phyloP scores from a whole-genome alignment of 2,797 vertebrate species.

The Synaphobranchus kaupii region DNA sequence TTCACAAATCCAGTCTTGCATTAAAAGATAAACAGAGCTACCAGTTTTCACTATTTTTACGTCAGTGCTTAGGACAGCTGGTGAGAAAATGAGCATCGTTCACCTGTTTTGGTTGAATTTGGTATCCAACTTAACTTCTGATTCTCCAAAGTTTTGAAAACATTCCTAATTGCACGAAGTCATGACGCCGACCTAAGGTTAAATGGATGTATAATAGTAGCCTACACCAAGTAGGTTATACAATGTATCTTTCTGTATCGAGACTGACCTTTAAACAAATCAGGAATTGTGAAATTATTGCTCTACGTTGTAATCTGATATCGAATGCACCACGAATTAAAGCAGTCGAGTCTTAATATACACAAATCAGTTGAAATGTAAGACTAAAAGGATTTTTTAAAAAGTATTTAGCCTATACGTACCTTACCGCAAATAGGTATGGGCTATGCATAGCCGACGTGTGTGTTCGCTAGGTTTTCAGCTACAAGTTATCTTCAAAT shows the following conservation, averaged over 20 bases:
- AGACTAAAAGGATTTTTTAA: not conserved
- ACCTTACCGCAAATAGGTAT: too few relatives aligned
- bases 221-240: not conserved
- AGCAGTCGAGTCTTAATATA: not conserved
- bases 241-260: not conserved
- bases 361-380: not conserved
- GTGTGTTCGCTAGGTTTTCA: not conserved
- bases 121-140: not conserved
- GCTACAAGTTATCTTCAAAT: not conserved
- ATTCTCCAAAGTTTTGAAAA: not conserved
- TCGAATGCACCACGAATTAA: not conserved
- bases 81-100: conserved; percentile 5
- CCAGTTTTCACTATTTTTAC: not conserved
- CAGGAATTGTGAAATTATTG: not conserved
- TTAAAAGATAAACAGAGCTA: not conserved
- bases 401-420: not conserved
- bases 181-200: not conserved
- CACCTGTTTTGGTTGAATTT: not conserved
- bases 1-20: not conserved
- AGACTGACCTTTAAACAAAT: not conserved
- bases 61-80: conserved; percentile 32
- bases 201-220: not conserved
- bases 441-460: not conserved
- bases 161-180: not conserved
- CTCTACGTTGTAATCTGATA: not conserved